Evolutionary conservation across 2,888 invertebrate species (phyloP), one percentile per base, ranked within the genome.

Genomic region (Temnothorax rugatulus): DNA sequence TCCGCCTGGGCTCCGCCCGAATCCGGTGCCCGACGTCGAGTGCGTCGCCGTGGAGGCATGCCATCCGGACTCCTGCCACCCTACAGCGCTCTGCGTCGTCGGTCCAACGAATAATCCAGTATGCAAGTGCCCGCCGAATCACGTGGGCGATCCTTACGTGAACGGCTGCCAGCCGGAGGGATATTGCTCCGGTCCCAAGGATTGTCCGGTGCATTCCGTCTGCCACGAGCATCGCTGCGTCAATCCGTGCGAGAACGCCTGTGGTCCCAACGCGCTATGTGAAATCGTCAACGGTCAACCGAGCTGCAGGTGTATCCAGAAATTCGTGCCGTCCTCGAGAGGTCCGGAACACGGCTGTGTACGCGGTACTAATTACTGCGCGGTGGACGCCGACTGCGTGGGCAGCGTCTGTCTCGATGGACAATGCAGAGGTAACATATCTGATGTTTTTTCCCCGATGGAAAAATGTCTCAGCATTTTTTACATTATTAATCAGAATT

Each of bases 1-100:
- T 93, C 98, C 98, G 52, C 97, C 97, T 47, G 98, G 98, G 13
- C 98, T 96, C 93, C 96, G 96, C 90, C 96, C 97, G 2, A 97
- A 98, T 93, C 98, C 98, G 2, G 95, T 97, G 44, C 97, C 98
- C n/a, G 98, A 98, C 91, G 96, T 98, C 15, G 97, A 97, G 92
- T 98, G 98, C 93, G 96, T 96, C 75, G 96, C 96, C 85, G 95
- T 97, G 18, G 97, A 98, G 90, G 95, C 96, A 59, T 98, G 98
- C 92, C 96, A 96, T 89, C 96, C 97, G 0, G 97, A 97, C 93
- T 97, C 98, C 13, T 99, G 98, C 91, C 98, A 98, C 93, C 94
- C 96, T 3, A 96, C 97, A 1, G 98, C 98, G 2, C 95, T 97
- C 75, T 98, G 98, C 93, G 96, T 98, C 93, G 95, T 97, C 5